Percentiles rank a stretch among this genome's conserved stretches.
These are phyloP conservation scores for Spea multiplicata DNA, from an alignment of 2,113 vertebrate genomes.

Conservation along the genomic window DNA sequence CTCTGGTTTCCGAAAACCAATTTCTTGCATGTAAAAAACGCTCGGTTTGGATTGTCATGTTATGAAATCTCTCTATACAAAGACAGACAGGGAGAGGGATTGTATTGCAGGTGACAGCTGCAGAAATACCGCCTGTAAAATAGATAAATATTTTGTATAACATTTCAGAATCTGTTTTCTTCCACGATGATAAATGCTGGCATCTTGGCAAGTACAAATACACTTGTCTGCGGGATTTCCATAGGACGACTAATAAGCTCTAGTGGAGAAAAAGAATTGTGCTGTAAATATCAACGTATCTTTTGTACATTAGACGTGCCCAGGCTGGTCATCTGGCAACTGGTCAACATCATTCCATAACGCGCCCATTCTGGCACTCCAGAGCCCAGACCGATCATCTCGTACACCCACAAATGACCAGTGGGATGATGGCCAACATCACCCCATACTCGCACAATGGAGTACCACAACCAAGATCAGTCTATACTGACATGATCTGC, in stretches of 20 bases:
- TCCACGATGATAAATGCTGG: constrained; percentile 12
- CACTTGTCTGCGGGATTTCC: not conserved
- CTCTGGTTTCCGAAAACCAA: not conserved
- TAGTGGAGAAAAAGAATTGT: not conserved
- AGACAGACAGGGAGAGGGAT: constrained; percentile 21
- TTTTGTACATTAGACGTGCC: too few species aligned
- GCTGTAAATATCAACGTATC: too few species aligned
- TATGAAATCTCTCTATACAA: constrained; percentile 8
- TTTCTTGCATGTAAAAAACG: constrained; percentile 12
- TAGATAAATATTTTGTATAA: constrained; percentile 26
- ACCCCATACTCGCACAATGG: too few species aligned
- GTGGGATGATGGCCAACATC: too few species aligned
- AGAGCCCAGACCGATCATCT: too few species aligned
- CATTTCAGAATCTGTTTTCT: constrained; percentile 32
- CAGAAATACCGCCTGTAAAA: constrained; percentile 18
- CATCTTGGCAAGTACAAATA: constrained; percentile 29
- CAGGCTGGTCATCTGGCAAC: too few species aligned
- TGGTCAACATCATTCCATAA: too few species aligned
- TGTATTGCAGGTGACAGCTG: constrained; percentile 23
- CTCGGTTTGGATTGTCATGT: constrained; percentile 11
- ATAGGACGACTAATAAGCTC: not conserved
- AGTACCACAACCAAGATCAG: too few species aligned
- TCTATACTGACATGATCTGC: too few species aligned
- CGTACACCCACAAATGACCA: too few species aligned
- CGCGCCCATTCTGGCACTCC: too few species aligned